Conservation (phyloP, 2,888 invertebrate genomes). For the Mylabris sibirica region DNA sequence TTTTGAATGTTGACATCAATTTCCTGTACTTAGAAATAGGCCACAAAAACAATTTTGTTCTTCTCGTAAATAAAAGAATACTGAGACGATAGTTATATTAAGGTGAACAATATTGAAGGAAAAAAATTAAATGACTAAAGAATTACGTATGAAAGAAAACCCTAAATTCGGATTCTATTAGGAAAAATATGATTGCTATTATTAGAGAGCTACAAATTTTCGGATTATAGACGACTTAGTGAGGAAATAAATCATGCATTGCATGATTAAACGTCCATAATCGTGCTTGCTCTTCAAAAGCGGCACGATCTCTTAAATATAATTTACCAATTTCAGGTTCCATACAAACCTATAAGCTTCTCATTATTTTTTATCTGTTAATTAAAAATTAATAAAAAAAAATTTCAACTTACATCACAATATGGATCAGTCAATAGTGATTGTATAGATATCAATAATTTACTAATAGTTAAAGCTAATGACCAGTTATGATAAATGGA, state of each 20-base stretch:
- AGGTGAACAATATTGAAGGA: too few species aligned
- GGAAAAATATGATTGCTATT: background rate
- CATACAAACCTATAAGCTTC: conserved; percentile 78
- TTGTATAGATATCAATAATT: conserved; percentile 86
- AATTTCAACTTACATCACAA: conserved; percentile 70
- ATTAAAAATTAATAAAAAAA: conserved; percentile 9
- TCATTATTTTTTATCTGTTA: background rate
- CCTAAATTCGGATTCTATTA: too few species aligned
- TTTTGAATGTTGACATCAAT: too few species aligned
- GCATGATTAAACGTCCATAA: conserved; percentile 91
- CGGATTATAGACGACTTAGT: conserved; percentile 8
- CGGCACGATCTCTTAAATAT: conserved; percentile 74
- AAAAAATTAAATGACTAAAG: too few species aligned
- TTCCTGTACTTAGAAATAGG: too few species aligned
- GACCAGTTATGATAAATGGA: conserved; percentile 97
- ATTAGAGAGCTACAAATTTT: background rate
- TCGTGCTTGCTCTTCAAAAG: conserved; percentile 81
- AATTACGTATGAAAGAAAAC: too few species aligned
- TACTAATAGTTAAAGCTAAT: conserved; percentile 89
- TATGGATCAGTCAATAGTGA: conserved; percentile 90
- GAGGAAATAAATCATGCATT: conserved; percentile 70
- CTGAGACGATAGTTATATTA: too few species aligned
- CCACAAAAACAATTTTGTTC: too few species aligned
- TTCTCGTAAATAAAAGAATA: too few species aligned
- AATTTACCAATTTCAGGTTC: conserved; percentile 83